phyloP scores from a whole-genome alignment of 2,888 invertebrate genomes.

The Fabriciana adippe region DNA sequence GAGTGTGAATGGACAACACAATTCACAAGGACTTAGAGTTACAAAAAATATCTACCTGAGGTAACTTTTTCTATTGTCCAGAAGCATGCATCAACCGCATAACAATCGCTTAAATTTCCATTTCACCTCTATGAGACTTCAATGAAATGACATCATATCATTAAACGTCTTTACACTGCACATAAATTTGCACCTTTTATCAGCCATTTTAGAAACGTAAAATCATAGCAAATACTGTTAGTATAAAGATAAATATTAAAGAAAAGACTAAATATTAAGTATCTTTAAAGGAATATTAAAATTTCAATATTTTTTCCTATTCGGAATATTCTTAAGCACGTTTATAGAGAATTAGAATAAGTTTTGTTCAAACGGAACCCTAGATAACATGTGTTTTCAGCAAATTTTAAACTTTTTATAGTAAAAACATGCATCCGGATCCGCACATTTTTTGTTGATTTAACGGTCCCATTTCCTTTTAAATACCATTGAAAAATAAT shows the following conservation, averaged over 20 bases:
- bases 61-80: constrained; percentile 59
- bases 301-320: neutral
- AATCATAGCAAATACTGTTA: neutral
- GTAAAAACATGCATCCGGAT: constrained; percentile 37
- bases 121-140: constrained; percentile 32
- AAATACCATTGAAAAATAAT: constrained; percentile 11
- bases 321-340: neutral
- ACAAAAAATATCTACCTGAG: constrained; percentile 66
- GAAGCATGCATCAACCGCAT: constrained; percentile 41
- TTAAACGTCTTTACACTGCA: neutral
- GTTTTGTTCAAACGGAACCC: constrained; percentile 32
- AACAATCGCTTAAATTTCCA: constrained; percentile 39
- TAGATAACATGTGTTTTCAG: constrained; percentile 36
- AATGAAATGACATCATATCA: constrained; percentile 39
- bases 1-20: constrained; percentile 54
- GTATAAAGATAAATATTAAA: neutral
- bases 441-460: constrained; percentile 42
- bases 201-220: neutral
- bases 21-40: constrained; percentile 47
- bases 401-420: constrained; percentile 30
- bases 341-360: neutral
- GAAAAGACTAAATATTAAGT: neutral
- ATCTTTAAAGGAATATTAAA: neutral
- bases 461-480: constrained; percentile 39
- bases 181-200: constrained; percentile 15